Percentiles rank a stretch among this genome's conserved stretches.
Evolutionary conservation across 2,113 vertebrate species (phyloP).

Genomic region (Glareola pratincola): DNA sequence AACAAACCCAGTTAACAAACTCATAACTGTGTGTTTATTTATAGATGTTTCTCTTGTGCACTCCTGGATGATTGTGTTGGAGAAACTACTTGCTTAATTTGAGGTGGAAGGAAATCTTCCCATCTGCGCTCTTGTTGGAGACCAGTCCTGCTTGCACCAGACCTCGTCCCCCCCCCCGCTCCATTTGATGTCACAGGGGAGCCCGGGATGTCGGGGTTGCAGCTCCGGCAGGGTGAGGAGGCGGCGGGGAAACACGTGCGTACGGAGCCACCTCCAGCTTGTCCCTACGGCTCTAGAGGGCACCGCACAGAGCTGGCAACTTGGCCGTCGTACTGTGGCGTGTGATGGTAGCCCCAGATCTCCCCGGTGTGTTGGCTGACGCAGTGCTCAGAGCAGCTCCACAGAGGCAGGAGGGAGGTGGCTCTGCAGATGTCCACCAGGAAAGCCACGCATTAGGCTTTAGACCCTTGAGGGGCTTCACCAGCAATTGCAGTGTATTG

Average conservation of each 20-base stretch:
- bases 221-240: background rate
- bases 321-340: accelerated
- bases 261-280: background rate
- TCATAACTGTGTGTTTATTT: background rate
- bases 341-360: accelerated
- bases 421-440: background rate
- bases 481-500: background rate
- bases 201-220: too few relatives aligned
- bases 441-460: background rate
- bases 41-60: background rate
- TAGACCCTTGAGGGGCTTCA: background rate
- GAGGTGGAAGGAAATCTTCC: background rate
- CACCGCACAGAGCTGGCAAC: background rate
- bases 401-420: background rate
- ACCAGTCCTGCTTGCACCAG: background rate
- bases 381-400: background rate
- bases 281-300: background rate
- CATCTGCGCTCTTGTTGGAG: background rate
- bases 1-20: background rate
- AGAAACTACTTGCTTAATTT: background rate
- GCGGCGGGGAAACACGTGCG: background rate
- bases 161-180: background rate
- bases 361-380: accelerated
- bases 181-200: background rate
- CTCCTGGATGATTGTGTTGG: background rate